Percentiles rank a stretch among this genome's conserved stretches.
Conservation (phyloP, 1,140 invertebrate species). For the Drosophila ambigua region DNA sequence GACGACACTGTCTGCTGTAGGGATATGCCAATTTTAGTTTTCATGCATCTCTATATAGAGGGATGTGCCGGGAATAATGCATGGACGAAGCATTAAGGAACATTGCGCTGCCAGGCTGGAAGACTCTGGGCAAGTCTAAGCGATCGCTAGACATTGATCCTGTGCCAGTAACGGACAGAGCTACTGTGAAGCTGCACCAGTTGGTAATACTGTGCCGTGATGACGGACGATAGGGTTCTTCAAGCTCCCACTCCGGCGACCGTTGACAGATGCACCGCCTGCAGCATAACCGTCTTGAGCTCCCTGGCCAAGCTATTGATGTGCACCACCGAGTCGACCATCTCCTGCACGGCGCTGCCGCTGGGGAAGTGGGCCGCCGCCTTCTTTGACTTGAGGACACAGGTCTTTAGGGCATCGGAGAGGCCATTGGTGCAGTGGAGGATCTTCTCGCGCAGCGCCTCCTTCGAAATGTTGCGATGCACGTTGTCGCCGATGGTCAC, state of each 20-base stretch:
- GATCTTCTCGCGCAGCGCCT: constrained; percentile 89
- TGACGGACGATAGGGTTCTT: constrained; percentile 4
- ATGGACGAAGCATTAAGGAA: constrained; percentile 56
- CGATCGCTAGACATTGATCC: constrained; percentile 25
- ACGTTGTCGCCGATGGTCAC: constrained; percentile 97
- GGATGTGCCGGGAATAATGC: constrained; percentile 12
- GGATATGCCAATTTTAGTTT: constrained; percentile 64
- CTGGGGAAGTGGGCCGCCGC: constrained; percentile 96
- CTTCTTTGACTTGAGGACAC: constrained; percentile 94
- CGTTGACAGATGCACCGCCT: constrained; percentile 83
- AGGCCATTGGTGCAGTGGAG: constrained; percentile 92
- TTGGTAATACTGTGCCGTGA: constrained; percentile 37
- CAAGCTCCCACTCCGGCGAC: constrained; percentile 52
- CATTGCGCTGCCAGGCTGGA: constrained; percentile 56
- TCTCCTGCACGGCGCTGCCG: constrained; percentile 94
- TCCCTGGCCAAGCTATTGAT: constrained; percentile 91
- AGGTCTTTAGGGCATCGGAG: constrained; percentile 92
- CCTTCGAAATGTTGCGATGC: constrained; percentile 90
- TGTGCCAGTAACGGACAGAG: neutral
- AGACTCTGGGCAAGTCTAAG: constrained; percentile 42
- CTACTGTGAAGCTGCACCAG: neutral
- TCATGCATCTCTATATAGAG: neutral
- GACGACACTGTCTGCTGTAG: constrained; percentile 18
- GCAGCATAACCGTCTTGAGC: constrained; percentile 88
- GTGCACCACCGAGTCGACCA: constrained; percentile 95